Conservation (phyloP, 2,888 invertebrate genomes). For the Sinodicranocentrus sp. region DNA sequence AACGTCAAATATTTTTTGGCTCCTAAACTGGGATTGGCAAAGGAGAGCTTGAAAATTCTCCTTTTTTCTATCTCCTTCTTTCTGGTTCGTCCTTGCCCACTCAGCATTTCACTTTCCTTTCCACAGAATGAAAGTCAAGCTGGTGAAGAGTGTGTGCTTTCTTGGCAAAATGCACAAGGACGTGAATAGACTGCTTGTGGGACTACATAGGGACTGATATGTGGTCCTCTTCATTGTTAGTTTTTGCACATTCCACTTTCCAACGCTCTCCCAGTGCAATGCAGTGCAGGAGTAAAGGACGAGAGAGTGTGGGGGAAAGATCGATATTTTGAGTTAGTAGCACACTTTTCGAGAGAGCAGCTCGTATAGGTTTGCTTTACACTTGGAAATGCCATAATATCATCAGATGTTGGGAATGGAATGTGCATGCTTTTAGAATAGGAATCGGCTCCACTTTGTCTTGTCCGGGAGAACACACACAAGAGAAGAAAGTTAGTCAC, state of each 20-base stretch:
- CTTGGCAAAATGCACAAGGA: slow-evolving; percentile 17
- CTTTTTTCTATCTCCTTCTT: too few species aligned
- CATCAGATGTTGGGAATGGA: too few species aligned
- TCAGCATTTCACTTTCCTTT: slow-evolving; percentile 3
- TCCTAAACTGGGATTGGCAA: neutral
- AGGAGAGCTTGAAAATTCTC: too few species aligned
- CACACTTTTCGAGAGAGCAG: neutral
- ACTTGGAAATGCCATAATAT: too few species aligned
- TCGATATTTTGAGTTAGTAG: slow-evolving; percentile 12
- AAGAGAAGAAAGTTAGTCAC: too few species aligned
- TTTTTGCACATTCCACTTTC: neutral
- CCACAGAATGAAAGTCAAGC: slow-evolving; percentile 1
- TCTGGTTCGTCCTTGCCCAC: neutral
- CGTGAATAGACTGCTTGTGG: neutral
- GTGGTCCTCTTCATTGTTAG: slow-evolving; percentile 5
- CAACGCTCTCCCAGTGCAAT: neutral
- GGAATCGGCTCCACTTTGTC: slow-evolving; percentile 1
- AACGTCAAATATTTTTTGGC: neutral
- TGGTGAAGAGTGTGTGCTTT: neutral
- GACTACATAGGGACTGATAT: too few species aligned
- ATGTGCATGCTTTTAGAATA: neutral
- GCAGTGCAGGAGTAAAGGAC: slow-evolving; percentile 1
- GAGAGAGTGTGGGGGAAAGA: neutral
- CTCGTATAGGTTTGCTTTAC: too few species aligned
- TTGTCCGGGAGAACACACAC: neutral